Percentiles rank a stretch among this genome's conserved stretches.
phyloP scores from a whole-genome alignment of 2,797 vertebrate species.

The Anolis apletophallus region DNA sequence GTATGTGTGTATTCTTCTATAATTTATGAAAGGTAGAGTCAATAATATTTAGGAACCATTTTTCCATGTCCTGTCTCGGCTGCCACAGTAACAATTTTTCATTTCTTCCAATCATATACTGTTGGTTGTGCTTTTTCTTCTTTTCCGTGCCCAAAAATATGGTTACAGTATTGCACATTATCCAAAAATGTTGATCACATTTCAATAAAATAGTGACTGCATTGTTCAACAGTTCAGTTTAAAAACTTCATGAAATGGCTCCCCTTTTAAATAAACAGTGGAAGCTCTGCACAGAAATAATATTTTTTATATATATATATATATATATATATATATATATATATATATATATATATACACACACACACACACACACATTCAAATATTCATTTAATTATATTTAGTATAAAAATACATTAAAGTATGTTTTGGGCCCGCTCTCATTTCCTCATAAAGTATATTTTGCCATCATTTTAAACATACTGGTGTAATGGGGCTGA shows the following conservation, averaged over 20 bases:
- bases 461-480: slow-evolving; percentile 63
- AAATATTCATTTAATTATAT: slow-evolving; percentile 71
- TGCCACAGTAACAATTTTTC: slow-evolving; percentile 74
- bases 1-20: slow-evolving; percentile 49
- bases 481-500: slow-evolving; percentile 41
- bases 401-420: slow-evolving; percentile 79
- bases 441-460: slow-evolving; percentile 60
- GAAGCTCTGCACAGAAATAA: slow-evolving; percentile 65
- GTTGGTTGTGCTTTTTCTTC: slow-evolving; percentile 36
- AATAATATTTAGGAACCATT: slow-evolving; percentile 74
- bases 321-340: slow-evolving; percentile 23
- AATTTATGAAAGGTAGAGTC: slow-evolving; percentile 72
- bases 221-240: slow-evolving; percentile 76
- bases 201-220: slow-evolving; percentile 81
- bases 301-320: slow-evolving; percentile 54
- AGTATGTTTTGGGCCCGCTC: slow-evolving; percentile 66
- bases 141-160: slow-evolving; percentile 71
- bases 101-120: slow-evolving; percentile 74
- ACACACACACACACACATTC: too few species aligned
- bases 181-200: slow-evolving; percentile 75
- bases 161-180: slow-evolving; percentile 75
- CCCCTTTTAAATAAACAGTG: slow-evolving; percentile 53
- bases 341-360: neutral
- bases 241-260: slow-evolving; percentile 67
- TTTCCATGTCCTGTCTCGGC: slow-evolving; percentile 75